These are phyloP conservation scores for Dryobotodes eremita DNA, from an alignment of 2,888 invertebrate genomes.

Conservation along the genomic window DNA sequence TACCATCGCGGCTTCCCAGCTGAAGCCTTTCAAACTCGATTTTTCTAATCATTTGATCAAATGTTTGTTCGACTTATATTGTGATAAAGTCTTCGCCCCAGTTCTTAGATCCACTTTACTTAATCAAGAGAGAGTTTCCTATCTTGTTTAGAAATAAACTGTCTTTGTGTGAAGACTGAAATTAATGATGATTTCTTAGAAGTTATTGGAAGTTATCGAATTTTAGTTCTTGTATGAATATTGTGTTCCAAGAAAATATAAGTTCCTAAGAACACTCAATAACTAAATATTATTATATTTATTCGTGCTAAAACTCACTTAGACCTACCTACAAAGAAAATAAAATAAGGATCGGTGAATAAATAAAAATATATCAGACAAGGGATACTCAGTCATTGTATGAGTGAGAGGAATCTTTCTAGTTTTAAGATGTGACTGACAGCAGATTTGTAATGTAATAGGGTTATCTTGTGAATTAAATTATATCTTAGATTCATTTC, in stretches of 20 bases:
- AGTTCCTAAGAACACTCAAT: not conserved
- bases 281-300: not conserved
- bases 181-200: conserved; percentile 5
- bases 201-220: not conserved
- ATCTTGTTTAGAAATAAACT: conserved; percentile 10
- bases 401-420: not conserved
- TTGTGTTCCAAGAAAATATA: not conserved
- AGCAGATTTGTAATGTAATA: not conserved
- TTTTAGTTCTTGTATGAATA: not conserved
- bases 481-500: not conserved
- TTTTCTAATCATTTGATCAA: conserved; percentile 54
- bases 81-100: conserved; percentile 27
- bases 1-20: no score
- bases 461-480: not conserved
- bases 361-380: conserved; percentile 9
- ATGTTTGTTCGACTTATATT: conserved; percentile 56
- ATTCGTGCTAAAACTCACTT: not conserved
- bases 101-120: conserved; percentile 23
- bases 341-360: not conserved
- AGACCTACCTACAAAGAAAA: not conserved
- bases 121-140: conserved; percentile 37
- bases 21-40: conserved; percentile 26
- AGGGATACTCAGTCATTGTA: not conserved
- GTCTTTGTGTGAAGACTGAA: not conserved
- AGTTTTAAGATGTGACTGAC: not conserved